These are phyloP conservation scores for Corythaeola cristata DNA, from an alignment of 2,113 vertebrate species.

Conservation along the genomic window DNA sequence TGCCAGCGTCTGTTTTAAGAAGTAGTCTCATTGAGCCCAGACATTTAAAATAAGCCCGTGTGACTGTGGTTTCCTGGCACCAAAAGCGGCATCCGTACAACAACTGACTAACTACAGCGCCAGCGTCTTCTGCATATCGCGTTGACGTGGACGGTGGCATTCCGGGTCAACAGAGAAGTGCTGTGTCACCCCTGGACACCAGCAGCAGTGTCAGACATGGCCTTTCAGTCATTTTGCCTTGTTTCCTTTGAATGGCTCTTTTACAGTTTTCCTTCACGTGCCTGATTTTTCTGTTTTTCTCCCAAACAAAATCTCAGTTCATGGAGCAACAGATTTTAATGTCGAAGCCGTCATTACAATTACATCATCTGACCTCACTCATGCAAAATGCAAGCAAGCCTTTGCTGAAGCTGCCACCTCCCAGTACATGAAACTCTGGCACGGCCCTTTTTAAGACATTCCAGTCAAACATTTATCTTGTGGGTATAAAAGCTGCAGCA, in stretches of 20 bases:
- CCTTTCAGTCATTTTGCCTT: not conserved
- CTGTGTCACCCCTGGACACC: not conserved
- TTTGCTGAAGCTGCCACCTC: not conserved
- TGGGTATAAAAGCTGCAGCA: not conserved
- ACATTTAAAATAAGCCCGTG: not conserved
- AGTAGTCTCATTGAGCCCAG: not conserved
- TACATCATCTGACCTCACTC: not conserved
- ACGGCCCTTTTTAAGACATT: not conserved
- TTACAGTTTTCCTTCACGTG: not conserved
- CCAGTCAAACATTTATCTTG: not conserved
- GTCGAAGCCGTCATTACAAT: not conserved
- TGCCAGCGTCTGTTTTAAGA: slow-evolving; percentile 24
- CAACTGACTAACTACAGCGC: not conserved
- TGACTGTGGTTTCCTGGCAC: slow-evolving; percentile 19
- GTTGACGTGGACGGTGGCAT: not conserved
- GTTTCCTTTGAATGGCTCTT: not conserved
- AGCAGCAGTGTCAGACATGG: not conserved
- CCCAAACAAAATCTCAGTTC: not conserved
- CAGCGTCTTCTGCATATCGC: not conserved
- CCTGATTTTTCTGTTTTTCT: not conserved
- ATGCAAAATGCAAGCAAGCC: not conserved
- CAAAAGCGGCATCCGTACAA: not conserved
- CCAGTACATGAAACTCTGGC: not conserved
- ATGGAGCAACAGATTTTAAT: not conserved
- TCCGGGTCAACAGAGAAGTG: not conserved